Conservation (phyloP, 1,140 invertebrate genomes). For the Drosophila jambulina region DNA sequence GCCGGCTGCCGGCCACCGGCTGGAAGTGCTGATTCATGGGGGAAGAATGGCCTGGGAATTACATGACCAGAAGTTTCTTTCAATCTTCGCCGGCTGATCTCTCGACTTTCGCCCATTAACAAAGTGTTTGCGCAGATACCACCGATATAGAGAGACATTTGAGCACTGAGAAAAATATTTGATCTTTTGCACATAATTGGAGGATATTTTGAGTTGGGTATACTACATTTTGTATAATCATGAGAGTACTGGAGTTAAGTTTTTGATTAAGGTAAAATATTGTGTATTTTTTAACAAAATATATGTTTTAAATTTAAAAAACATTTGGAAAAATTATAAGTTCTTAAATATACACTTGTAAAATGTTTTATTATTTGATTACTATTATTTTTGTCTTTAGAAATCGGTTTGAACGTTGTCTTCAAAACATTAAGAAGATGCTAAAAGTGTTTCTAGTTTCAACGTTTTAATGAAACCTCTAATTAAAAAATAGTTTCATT, state of each 20-base stretch:
- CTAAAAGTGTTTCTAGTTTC: no score
- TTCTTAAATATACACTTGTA: no score
- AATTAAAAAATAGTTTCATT: no score
- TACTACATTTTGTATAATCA: background rate
- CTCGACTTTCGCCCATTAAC: slow-evolving; percentile 36
- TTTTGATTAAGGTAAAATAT: no score
- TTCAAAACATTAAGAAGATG: no score
- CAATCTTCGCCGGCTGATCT: slow-evolving; percentile 36
- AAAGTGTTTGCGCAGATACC: slow-evolving; percentile 33
- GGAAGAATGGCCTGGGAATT: slow-evolving; percentile 53
- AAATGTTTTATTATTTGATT: no score
- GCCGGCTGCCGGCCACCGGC: background rate
- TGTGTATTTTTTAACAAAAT: background rate
- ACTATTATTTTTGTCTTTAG: no score
- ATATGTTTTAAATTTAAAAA: background rate
- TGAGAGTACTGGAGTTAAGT: background rate
- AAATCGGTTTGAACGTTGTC: no score
- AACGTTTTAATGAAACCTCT: no score
- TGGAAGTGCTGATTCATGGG: slow-evolving; percentile 61
- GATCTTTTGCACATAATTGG: background rate
- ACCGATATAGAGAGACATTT: slow-evolving; percentile 9
- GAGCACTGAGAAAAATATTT: background rate
- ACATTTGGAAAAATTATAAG: no score
- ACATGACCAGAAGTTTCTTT: slow-evolving; percentile 61
- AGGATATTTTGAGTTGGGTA: no score